A percentile compares a stretch with the other conserved stretches of the same genome.
These are phyloP conservation scores for Scylla paramamosain DNA, from an alignment of 1,140 invertebrate species.

Conservation along the genomic window DNA sequence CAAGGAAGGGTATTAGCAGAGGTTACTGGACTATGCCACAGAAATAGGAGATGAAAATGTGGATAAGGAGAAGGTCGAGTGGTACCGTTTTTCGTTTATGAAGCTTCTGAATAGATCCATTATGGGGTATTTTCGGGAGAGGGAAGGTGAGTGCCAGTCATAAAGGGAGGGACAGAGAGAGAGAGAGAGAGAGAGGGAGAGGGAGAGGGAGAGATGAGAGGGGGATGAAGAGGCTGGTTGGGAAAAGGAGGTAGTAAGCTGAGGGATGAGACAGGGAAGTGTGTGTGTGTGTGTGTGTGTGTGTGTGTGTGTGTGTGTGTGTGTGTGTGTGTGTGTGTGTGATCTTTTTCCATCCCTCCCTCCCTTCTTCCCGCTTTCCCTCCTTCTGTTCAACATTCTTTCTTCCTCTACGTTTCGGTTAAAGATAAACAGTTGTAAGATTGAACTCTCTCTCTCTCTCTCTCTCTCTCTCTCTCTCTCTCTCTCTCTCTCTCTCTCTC, in stretches of 20 bases:
- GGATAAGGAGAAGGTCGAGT: too few relatives aligned
- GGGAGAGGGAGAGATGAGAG: not conserved
- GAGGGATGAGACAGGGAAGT: too few relatives aligned
- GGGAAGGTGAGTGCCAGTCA: not conserved
- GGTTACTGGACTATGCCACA: not conserved
- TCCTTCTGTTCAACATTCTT: not conserved
- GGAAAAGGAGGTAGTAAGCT: not conserved
- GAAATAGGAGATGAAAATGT: too few relatives aligned
- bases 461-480: constrained; percentile 14
- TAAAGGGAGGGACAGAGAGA: not conserved
- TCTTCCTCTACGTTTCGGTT: not conserved
- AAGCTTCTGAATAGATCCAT: not conserved
- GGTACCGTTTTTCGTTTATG: too few relatives aligned
- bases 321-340: constrained; percentile 25
- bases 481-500: not conserved
- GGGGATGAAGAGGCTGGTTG: not conserved
- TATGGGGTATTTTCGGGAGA: constrained; percentile 1
- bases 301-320: constrained; percentile 36
- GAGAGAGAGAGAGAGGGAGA: not conserved
- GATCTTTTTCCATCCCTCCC: too few relatives aligned
- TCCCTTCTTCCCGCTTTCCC: not conserved
- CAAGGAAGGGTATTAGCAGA: not conserved
- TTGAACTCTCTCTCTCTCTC: not conserved
- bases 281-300: constrained; percentile 22
- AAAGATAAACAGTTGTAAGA: too few relatives aligned